Base-by-base conservation (phyloP, 2,888 invertebrate species). In the Agriopis leucophaearia region DNA sequence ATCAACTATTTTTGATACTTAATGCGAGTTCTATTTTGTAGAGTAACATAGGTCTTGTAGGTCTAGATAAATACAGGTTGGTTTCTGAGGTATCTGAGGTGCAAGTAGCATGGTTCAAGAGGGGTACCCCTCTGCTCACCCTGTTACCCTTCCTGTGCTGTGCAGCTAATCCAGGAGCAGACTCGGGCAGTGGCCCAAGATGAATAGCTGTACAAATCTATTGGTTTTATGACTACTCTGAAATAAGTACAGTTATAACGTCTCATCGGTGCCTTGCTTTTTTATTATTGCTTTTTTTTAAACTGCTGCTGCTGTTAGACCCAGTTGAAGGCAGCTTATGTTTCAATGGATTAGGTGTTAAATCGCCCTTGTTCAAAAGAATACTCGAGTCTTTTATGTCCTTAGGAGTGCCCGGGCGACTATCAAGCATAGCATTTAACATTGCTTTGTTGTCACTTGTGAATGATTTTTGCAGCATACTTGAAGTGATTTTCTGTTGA, bases 261-360 rank as follows among this genome's bases (percentile, higher is more conserved):
- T 54, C 69, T 95, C 96, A 97, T 93, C 97, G 96, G 90, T 97
- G 97, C 80, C 97, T 95, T 18, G 97, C 96, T 89, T 97, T 97
- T 86, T 97, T 98, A 82, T 96, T 97, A 77, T 95, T 96, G 84
- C 95, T 96, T 81, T 97, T 97, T 87, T 97, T 97, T 48, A 95
- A 94, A 71, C 95, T 96, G 83, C 94, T 90, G 83, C 94, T 90
- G 68, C 81, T 89, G 52, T 90, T 88, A 64, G 83, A 87, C 69
- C 89, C 89, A 66, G 81, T 88, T 13, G 87, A 71, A 55, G 83
- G 78, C 56, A 92, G 77, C 84, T 95, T 95, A 75, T 95, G 95
- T 84, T 95, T 95, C 18, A 93, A 79, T 44, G 90, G 80, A 68
- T 90, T 93, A 15, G 92, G 89, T 69, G 91, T 90, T 57, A 84